A percentile compares a stretch with the other conserved stretches of the same genome.
Evolutionary conservation across 1,140 invertebrate genomes (phyloP).

Genomic region (Proales similis): DNA sequence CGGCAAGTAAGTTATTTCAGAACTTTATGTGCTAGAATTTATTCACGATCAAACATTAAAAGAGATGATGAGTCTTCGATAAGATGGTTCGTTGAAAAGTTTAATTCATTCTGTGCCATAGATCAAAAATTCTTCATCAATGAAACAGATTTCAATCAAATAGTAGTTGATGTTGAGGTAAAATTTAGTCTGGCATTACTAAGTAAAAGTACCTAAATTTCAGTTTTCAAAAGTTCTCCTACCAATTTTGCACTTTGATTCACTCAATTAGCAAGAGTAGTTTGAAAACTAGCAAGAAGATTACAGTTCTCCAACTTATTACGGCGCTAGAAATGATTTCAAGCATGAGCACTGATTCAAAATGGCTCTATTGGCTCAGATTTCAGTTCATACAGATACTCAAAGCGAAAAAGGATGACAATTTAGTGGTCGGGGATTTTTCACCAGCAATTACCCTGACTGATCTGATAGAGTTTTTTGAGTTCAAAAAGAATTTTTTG

Average conservation of each 20-base stretch:
- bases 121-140: neutral
- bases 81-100: conserved; percentile 37
- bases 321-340: conserved; percentile 33
- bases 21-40: neutral
- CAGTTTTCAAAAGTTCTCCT: neutral
- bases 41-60: neutral
- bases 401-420: too few relatives aligned
- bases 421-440: too few relatives aligned
- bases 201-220: neutral
- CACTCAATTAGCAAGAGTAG: conserved; percentile 1
- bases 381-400: conserved; percentile 33
- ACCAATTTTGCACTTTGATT: conserved; percentile 19
- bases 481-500: conserved; percentile 34
- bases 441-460: conserved; percentile 14
- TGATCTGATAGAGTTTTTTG: conserved; percentile 13
- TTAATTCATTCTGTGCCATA: conserved; percentile 7
- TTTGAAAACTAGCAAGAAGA: neutral
- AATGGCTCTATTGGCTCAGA: conserved; percentile 37
- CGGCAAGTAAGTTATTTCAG: neutral
- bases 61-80: conserved; percentile 24
- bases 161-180: conserved; percentile 27
- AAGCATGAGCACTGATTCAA: conserved; percentile 17
- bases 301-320: conserved; percentile 3
- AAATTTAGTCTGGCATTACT: neutral
- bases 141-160: neutral